Conservation (phyloP, 2,888 invertebrate genomes). For the Pycnomerus fuliginosus region DNA sequence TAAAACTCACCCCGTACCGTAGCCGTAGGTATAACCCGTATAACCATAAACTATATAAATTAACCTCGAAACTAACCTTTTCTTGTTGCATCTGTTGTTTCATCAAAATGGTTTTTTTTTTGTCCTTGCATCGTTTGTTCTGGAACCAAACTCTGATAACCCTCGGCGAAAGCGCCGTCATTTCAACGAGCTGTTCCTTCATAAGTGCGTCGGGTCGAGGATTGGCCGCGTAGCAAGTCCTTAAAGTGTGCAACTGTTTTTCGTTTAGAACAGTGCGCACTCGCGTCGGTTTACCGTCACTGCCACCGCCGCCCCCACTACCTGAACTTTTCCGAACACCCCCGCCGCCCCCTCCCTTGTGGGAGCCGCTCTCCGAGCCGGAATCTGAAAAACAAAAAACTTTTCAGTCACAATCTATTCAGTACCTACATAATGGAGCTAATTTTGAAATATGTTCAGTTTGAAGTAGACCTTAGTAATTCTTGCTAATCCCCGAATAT, state of each 20-base stretch:
- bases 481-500: slow-evolving; percentile 13
- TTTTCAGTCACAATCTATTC: not conserved
- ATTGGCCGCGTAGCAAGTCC: slow-evolving; percentile 97
- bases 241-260: slow-evolving; percentile 94
- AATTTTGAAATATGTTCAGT: not conserved
- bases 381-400: slow-evolving; percentile 67
- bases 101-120: slow-evolving; percentile 94
- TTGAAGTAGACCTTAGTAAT: slow-evolving; percentile 2
- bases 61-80: slow-evolving; percentile 78
- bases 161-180: slow-evolving; percentile 95
- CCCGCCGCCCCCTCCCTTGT: slow-evolving; percentile 70
- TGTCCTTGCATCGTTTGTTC: slow-evolving; percentile 97
- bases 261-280: slow-evolving; percentile 98
- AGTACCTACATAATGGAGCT: not conserved
- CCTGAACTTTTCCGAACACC: slow-evolving; percentile 55
- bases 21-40: too few relatives aligned
- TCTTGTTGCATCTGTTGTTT: slow-evolving; percentile 98
- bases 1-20: too few relatives aligned
- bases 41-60: too few relatives aligned
- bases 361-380: slow-evolving; percentile 88
- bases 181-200: slow-evolving; percentile 99
- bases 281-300: slow-evolving; percentile 95
- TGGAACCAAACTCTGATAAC: slow-evolving; percentile 99
- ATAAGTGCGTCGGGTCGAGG: slow-evolving; percentile 97
- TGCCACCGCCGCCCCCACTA: slow-evolving; percentile 56